phyloP scores from a whole-genome alignment of 2,797 vertebrate genomes.

The Acomys russatus region DNA sequence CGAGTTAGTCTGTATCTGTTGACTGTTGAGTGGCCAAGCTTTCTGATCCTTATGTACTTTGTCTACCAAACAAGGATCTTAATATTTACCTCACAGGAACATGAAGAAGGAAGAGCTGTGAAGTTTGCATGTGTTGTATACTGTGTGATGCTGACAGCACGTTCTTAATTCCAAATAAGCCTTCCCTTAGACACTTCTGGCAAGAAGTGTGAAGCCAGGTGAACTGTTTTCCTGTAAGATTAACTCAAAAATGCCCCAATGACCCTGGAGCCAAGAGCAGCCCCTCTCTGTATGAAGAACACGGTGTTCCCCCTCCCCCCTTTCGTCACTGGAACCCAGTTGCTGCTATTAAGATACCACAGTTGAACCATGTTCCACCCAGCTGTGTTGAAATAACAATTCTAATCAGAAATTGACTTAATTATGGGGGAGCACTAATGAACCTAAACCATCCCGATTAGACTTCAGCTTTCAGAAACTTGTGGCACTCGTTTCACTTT shows the following conservation, averaged over 20 bases:
- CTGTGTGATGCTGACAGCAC: background rate
- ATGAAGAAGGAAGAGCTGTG: background rate
- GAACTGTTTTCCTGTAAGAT: background rate
- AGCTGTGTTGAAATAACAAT: constrained; percentile 74
- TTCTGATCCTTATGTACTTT: background rate
- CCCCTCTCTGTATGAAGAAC: constrained; percentile 13
- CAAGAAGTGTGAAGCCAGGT: background rate
- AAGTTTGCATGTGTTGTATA: background rate
- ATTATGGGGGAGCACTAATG: constrained; percentile 77
- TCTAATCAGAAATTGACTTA: constrained; percentile 66
- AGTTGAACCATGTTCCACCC: constrained; percentile 68
- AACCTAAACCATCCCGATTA: constrained; percentile 66
- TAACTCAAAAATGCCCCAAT: constrained; percentile 30
- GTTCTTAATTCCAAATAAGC: background rate
- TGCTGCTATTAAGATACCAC: constrained; percentile 64
- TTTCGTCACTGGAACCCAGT: constrained; percentile 74
- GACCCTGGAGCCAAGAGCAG: background rate
- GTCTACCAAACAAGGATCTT: background rate
- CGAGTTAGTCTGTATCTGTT: background rate
- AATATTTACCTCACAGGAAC: background rate
- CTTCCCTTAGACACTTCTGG: background rate
- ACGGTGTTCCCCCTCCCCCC: background rate
- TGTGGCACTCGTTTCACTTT: constrained; percentile 71
- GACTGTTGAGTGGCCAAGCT: background rate
- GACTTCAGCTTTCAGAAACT: constrained; percentile 71